Percentiles rank a stretch among this genome's conserved stretches.
phyloP scores from a whole-genome alignment of 2,888 invertebrate genomes.

The Uloborus plumipes region DNA sequence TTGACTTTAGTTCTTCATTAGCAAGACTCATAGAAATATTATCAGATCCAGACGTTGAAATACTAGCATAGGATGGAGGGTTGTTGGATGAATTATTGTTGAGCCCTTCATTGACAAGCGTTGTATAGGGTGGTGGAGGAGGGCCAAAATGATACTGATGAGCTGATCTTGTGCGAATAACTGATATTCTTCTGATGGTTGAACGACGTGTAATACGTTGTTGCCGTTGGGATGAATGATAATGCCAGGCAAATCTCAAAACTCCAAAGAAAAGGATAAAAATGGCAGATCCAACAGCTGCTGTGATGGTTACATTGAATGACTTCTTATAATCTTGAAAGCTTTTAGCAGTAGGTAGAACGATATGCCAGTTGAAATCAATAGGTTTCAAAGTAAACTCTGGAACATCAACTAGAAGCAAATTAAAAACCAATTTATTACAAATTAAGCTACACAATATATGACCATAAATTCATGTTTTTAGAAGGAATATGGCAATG shows the following conservation, averaged over 20 bases:
- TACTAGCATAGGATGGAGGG: constrained; percentile 15
- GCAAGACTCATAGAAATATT: constrained; percentile 1
- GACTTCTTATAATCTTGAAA: background rate
- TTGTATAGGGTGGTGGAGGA: constrained; percentile 18
- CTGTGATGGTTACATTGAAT: constrained; percentile 11
- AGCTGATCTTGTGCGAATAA: constrained; percentile 15
- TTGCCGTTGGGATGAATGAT: background rate
- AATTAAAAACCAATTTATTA: background rate
- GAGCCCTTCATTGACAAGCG: background rate
- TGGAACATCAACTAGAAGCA: constrained; percentile 7
- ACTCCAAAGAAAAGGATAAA: constrained; percentile 15
- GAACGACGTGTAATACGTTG: background rate
- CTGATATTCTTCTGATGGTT: constrained; percentile 4
- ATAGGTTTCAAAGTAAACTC: constrained; percentile 3
- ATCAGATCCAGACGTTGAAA: no score
- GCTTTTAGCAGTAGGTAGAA: constrained; percentile 8
- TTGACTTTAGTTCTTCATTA: background rate
- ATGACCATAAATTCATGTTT: no score
- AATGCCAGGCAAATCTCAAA: constrained; percentile 2
- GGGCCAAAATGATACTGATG: constrained; percentile 3
- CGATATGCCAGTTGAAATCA: constrained; percentile 1
- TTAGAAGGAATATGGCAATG: no score
- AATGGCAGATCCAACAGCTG: constrained; percentile 1
- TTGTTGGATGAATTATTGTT: background rate
- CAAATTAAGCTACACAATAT: no score